phyloP scores from a whole-genome alignment of 92 coral and sea anemone species.

The Porites cylindrica region DNA sequence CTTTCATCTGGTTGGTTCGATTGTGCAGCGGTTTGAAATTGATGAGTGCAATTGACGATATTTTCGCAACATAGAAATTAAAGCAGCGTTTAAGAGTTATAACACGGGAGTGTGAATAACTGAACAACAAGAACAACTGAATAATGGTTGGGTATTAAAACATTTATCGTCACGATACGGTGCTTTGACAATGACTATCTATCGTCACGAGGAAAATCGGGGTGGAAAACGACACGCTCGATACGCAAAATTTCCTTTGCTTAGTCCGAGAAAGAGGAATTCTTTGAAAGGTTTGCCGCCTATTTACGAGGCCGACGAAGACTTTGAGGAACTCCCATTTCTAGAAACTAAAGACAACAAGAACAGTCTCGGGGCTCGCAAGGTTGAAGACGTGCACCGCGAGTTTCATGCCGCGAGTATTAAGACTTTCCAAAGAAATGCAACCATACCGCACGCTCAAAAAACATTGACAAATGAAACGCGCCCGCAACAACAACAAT shows the following conservation, averaged over 20 bases:
- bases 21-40: neutral
- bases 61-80: slow-evolving; percentile 12
- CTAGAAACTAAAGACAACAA: slow-evolving; percentile 14
- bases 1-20: neutral
- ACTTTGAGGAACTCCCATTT: slow-evolving; percentile 9
- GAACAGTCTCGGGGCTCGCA: neutral
- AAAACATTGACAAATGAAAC: neutral
- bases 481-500: slow-evolving; percentile 1
- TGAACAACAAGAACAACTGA: neutral
- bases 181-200: slow-evolving; percentile 27
- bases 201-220: slow-evolving; percentile 28
- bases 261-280: slow-evolving; percentile 33
- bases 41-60: neutral
- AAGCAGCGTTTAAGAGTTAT: slow-evolving; percentile 9
- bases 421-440: neutral
- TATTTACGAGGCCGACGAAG: slow-evolving; percentile 53
- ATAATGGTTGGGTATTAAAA: neutral
- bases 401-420: neutral
- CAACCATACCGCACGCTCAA: neutral
- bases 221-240: slow-evolving; percentile 22
- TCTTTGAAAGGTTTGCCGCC: slow-evolving; percentile 42
- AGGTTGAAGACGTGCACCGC: neutral
- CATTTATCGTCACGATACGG: no score
- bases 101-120: neutral
- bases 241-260: slow-evolving; percentile 30